Evolutionary conservation across 2,113 vertebrate species (phyloP).

Genomic region (Bos indicus): DNA sequence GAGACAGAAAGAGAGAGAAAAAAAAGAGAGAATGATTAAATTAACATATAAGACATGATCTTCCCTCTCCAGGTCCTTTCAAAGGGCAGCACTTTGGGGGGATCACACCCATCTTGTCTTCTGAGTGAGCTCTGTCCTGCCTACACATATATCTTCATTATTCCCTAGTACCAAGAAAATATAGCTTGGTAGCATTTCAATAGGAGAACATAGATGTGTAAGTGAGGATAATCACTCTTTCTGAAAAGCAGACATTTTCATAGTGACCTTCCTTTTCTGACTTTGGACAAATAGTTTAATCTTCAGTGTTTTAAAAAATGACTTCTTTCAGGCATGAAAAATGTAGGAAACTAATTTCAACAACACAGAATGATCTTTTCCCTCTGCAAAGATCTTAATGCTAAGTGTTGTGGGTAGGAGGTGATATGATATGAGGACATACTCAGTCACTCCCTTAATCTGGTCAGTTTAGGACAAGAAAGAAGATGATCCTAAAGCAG

Average conservation of each 20-base stretch:
- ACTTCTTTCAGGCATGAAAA: background rate
- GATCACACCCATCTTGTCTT: background rate
- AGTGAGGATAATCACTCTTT: background rate
- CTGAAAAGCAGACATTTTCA: background rate
- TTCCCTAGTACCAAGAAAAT: background rate
- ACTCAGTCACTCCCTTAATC: background rate
- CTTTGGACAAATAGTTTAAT: background rate
- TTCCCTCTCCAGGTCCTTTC: background rate
- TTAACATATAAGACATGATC: background rate
- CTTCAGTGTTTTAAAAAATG: constrained; percentile 1
- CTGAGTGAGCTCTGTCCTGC: background rate
- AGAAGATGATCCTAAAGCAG: background rate
- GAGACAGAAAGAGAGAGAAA: background rate
- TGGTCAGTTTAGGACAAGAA: background rate
- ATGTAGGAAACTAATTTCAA: background rate
- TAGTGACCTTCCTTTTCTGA: constrained; percentile 7
- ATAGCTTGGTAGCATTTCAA: background rate
- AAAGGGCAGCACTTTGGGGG: background rate
- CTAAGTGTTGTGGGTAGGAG: background rate
- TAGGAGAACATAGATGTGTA: background rate
- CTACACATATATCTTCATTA: background rate
- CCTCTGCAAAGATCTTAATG: background rate
- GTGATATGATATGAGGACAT: background rate
- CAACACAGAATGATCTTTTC: background rate
- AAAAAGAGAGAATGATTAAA: background rate